Conservation (phyloP, 35 echinoderm and acorn worm species). For the Ptychodera flava region DNA sequence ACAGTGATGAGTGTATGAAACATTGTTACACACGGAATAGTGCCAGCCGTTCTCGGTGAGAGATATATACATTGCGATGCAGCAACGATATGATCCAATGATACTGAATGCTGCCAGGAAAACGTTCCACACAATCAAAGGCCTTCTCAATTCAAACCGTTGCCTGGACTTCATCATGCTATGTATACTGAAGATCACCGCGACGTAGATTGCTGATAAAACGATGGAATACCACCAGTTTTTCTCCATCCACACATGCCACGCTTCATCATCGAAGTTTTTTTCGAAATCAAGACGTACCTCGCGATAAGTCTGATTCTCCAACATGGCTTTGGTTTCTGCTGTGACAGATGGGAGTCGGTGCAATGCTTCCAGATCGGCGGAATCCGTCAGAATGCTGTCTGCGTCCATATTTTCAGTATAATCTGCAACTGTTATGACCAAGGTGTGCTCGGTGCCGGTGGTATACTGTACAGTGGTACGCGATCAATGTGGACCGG, state of each 20-base stretch:
- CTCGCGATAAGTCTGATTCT: neutral
- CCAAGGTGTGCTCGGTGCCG: no score
- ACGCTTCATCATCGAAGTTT: conserved; percentile 34
- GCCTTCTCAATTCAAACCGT: conserved; percentile 25
- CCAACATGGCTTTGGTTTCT: neutral
- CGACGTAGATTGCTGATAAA: conserved; percentile 36
- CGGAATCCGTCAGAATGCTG: neutral
- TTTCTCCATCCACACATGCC: conserved; percentile 30
- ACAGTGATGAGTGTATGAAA: conserved; percentile 11
- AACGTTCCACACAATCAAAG: conserved; percentile 47
- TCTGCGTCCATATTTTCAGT: neutral
- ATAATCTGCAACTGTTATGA: no score
- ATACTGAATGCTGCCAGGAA: conserved; percentile 63
- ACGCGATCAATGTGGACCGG: no score
- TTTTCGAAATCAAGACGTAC: conserved; percentile 20
- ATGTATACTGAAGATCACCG: conserved; percentile 42
- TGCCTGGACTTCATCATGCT: conserved; percentile 37
- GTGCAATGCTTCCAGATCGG: neutral
- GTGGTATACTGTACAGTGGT: no score
- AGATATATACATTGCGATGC: neutral
- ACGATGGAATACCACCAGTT: conserved; percentile 38
- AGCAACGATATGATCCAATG: conserved; percentile 18
- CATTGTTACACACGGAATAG: conserved; percentile 32
- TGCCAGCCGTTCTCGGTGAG: conserved; percentile 31
- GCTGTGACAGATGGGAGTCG: neutral